These are phyloP conservation scores for Ichneumoninae sp. DNA, from an alignment of 2,888 invertebrate species.

Conservation along the genomic window DNA sequence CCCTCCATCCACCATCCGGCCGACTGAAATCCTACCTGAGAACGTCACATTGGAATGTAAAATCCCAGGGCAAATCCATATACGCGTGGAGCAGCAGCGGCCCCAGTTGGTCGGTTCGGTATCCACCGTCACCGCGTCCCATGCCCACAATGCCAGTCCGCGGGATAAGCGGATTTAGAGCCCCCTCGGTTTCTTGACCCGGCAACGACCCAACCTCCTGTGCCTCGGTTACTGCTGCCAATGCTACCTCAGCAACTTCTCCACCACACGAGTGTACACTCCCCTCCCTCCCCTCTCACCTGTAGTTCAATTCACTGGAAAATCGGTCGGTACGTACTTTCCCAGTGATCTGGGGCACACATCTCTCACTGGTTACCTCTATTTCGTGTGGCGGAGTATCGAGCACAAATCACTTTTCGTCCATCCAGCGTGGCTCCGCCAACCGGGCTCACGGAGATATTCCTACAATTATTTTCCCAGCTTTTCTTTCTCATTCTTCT, in stretches of 20 bases:
- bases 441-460: not conserved
- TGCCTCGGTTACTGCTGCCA: conserved; percentile 44
- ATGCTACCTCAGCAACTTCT: conserved; percentile 63
- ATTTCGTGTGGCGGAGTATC: not conserved
- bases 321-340: conserved; percentile 40
- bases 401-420: not conserved
- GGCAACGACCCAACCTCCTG: conserved; percentile 60
- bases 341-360: conserved; percentile 12
- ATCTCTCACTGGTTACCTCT: not conserved
- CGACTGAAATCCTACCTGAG: conserved; percentile 80
- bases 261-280: conserved; percentile 46
- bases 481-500: not conserved
- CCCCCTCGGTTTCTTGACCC: conserved; percentile 73
- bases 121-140: conserved; percentile 36
- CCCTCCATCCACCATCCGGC: conserved; percentile 51
- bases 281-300: conserved; percentile 69
- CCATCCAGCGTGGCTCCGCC: not conserved
- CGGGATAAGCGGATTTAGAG: conserved; percentile 81
- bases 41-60: conserved; percentile 75
- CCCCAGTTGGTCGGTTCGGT: conserved; percentile 46
- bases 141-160: conserved; percentile 49
- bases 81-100: conserved; percentile 46
- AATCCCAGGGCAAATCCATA: conserved; percentile 79
- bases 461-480: not conserved
- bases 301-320: conserved; percentile 75